Base-by-base conservation (phyloP, 1,140 invertebrate species). In the Aphaenogaster ashmeadi region DNA sequence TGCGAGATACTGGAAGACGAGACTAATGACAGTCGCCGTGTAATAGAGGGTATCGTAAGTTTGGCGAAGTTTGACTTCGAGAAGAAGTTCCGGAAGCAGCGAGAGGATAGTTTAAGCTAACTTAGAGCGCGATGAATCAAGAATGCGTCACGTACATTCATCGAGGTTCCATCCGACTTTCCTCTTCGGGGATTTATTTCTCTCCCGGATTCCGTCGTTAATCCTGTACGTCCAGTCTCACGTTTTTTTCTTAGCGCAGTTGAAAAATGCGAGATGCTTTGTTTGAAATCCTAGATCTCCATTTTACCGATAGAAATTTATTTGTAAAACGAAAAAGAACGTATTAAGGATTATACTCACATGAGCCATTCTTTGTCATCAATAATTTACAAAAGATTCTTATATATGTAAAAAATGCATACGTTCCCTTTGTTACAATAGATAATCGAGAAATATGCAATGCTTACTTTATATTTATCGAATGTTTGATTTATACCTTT, bases 41-140 rank as follows among this genome's bases (percentile, higher is more conserved):
- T 85, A 60, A 88, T 88, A 69, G 54, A 75, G 78, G 88, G 80
- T 89, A 80, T 88, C 87, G 80, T 66, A 52, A 84, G 88, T 83
- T 84, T 52, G 75, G 54, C 66, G 27, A 77, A 88, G 88, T 89
- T 86, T 86, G 69, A 84, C 80, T 84, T 83, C 21, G 64, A 69
- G 88, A 89, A 88, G 77, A 86, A 86, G 87, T 88, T 88, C 21
- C 62, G 81, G 50, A 58, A 47, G 72, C 56, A 54, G 36, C n/a
- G 62, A 72, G 71, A 66, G 52, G 69, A 87, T 67, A 81, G 69
- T 75, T 88, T 88, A 86, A 67, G 54, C 78, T 66, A 88, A 75
- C 75, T 87, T 88, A 50, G 41, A 79, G 58, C 52, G 71, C 83
- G 87, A 90, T 90, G 91, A 90, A 92, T 92, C 74, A 87, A 89